These are phyloP conservation scores for Mus spretus DNA, from an alignment of 2,797 vertebrate genomes.

Conservation along the genomic window DNA sequence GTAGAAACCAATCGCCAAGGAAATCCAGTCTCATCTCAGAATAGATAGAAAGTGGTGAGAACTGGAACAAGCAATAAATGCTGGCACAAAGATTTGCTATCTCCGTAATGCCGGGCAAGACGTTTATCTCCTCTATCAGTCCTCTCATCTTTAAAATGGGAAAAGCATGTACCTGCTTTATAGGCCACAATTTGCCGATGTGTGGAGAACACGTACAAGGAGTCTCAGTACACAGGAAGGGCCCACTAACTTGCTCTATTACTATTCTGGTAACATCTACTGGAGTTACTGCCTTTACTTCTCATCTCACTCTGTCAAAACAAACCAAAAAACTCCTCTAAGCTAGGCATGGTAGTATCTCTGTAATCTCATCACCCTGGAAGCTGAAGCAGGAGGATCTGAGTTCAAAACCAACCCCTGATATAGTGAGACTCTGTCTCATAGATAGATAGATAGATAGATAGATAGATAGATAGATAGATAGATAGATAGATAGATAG, in stretches of 20 bases:
- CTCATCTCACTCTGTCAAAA: neutral
- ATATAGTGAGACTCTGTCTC: neutral
- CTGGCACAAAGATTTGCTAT: neutral
- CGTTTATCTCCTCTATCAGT: neutral
- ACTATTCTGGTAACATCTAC: neutral
- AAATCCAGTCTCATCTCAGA: neutral
- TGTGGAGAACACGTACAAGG: neutral
- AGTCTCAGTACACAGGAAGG: neutral
- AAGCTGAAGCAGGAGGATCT: neutral
- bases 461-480: neutral
- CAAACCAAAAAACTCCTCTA: neutral
- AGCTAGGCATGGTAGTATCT: neutral
- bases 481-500: no score
- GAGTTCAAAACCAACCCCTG: neutral
- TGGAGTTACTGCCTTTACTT: neutral
- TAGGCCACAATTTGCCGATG: neutral
- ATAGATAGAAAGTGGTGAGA: neutral
- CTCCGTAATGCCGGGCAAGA: neutral
- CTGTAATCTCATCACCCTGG: neutral
- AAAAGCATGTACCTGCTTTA: neutral
- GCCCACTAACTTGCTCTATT: neutral
- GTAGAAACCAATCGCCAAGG: neutral
- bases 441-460: neutral
- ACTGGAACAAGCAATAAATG: neutral
- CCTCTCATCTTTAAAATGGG: conserved; percentile 22